Evolutionary conservation across 2,888 invertebrate species (phyloP).

Genomic region (Apotomis betuletana): DNA sequence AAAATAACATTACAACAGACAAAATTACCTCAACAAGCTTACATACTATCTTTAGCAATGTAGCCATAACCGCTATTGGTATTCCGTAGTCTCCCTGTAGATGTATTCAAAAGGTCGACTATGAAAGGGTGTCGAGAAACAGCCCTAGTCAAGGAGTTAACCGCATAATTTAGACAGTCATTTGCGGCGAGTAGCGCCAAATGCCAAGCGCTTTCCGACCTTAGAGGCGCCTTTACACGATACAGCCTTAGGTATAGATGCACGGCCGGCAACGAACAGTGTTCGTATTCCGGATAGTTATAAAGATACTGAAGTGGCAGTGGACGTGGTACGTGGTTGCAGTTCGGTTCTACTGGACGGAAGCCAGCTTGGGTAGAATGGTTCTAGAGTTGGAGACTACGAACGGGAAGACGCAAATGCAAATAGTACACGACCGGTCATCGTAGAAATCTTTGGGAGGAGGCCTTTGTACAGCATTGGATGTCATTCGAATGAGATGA

Average conservation of each 20-base stretch:
- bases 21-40: constrained; percentile 32
- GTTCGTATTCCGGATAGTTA: no score
- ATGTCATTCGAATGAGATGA: no score
- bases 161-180: constrained; percentile 73
- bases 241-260: constrained; percentile 22
- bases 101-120: constrained; percentile 50
- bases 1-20: constrained; percentile 2
- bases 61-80: constrained; percentile 40
- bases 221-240: constrained; percentile 50
- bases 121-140: constrained; percentile 57
- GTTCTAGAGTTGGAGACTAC: no score
- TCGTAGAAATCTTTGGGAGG: no score
- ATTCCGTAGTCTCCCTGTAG: constrained; percentile 38
- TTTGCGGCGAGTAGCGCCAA: constrained; percentile 65
- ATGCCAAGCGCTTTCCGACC: constrained; percentile 62
- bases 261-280: background rate
- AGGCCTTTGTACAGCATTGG: no score
- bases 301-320: no score
- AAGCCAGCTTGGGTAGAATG: no score
- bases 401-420: no score
- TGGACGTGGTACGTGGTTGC: no score
- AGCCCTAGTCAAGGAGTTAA: constrained; percentile 61
- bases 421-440: no score
- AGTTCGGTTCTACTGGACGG: no score
- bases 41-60: constrained; percentile 37